Evolutionary conservation across 1,140 invertebrate genomes (phyloP).

Genomic region (Procambarus clarkii): DNA sequence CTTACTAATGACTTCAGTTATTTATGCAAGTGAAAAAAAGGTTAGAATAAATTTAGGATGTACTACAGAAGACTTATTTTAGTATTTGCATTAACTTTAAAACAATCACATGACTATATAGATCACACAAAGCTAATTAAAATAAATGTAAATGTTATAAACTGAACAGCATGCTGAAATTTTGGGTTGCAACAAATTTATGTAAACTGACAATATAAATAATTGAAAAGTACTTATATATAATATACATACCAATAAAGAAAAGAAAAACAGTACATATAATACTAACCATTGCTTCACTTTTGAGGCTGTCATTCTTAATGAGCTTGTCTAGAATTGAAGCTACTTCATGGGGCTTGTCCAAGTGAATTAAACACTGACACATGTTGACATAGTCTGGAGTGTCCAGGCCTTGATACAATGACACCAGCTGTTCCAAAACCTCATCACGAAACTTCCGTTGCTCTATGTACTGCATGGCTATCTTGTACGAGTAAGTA

Average conservation of each 20-base stretch:
- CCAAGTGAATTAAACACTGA: constrained; percentile 96
- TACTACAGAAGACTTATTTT: too few relatives aligned
- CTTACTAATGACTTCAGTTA: too few relatives aligned
- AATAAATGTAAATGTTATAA: too few relatives aligned
- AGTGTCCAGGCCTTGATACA: constrained; percentile 84
- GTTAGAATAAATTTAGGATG: too few relatives aligned
- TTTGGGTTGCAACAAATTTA: too few relatives aligned
- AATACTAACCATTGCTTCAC: constrained; percentile 76
- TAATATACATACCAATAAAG: constrained; percentile 17
- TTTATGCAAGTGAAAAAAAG: too few relatives aligned
- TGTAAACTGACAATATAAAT: too few relatives aligned
- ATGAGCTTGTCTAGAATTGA: constrained; percentile 93
- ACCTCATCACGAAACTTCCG: constrained; percentile 93
- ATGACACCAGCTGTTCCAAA: constrained; percentile 89
- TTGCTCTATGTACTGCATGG: constrained; percentile 96
- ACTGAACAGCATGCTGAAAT: too few relatives aligned
- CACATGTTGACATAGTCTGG: constrained; percentile 80
- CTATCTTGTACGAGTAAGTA: constrained; percentile 95
- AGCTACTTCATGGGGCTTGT: constrained; percentile 93
- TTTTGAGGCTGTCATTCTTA: constrained; percentile 76
- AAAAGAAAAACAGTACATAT: constrained; percentile 45
- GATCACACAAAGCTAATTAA: too few relatives aligned
- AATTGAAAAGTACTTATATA: too few relatives aligned
- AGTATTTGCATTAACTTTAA: too few relatives aligned
- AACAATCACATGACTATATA: too few relatives aligned